Percentiles rank a stretch among this genome's conserved stretches.
These are phyloP conservation scores for Formica selysi DNA, from an alignment of 1,140 invertebrate genomes.

Conservation along the genomic window DNA sequence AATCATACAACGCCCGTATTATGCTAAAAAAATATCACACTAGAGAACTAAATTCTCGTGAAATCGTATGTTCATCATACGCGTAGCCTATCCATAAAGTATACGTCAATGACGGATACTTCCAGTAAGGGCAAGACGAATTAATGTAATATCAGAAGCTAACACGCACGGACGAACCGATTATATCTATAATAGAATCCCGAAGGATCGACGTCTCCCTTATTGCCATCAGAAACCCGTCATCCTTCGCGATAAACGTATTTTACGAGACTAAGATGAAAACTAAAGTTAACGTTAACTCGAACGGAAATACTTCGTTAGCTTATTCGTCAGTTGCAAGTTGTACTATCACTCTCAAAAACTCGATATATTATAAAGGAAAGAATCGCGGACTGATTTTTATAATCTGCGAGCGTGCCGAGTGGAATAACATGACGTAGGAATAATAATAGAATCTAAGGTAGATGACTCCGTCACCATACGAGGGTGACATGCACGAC, in stretches of 20 bases:
- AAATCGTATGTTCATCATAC: slow-evolving; percentile 24
- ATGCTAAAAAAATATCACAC: not conserved
- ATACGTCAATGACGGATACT: not conserved
- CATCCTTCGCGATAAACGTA: slow-evolving; percentile 42
- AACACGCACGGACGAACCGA: slow-evolving; percentile 52
- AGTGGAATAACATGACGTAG: slow-evolving; percentile 47
- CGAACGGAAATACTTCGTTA: slow-evolving; percentile 56
- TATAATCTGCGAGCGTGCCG: slow-evolving; percentile 50
- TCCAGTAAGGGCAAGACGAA: slow-evolving; percentile 27
- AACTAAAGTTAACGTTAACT: not conserved
- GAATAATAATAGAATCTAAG: slow-evolving; percentile 70
- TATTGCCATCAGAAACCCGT: not conserved
- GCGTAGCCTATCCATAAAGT: too few relatives aligned
- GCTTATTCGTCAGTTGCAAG: slow-evolving; percentile 42
- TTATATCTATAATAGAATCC: slow-evolving; percentile 59
- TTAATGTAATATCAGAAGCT: slow-evolving; percentile 52
- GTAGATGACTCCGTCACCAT: slow-evolving; percentile 66
- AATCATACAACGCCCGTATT: too few relatives aligned
- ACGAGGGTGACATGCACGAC: slow-evolving; percentile 74
- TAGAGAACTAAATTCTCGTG: not conserved
- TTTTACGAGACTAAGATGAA: slow-evolving; percentile 50
- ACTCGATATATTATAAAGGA: slow-evolving; percentile 13
- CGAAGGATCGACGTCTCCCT: not conserved
- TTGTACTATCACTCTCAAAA: slow-evolving; percentile 36
- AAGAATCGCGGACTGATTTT: slow-evolving; percentile 39